Evolutionary conservation across 2,888 invertebrate species (phyloP), one percentile per base, ranked within the genome.

Genomic region (Dasysyrphus tricinctus): DNA sequence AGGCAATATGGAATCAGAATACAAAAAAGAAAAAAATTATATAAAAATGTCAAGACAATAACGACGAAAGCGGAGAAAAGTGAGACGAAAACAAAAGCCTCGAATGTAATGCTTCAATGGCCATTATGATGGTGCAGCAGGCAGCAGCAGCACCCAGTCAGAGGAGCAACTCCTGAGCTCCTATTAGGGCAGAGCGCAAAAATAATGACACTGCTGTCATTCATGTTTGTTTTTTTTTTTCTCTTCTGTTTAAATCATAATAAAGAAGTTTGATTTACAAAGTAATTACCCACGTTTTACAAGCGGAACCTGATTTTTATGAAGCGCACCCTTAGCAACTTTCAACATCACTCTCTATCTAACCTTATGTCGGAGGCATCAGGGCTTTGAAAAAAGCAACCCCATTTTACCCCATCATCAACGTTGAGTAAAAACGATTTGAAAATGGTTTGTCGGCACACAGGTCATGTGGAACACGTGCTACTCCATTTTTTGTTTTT

Each of bases 251-350:
- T 24, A 76, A 79, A 75, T 80, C 65, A 84, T 61, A 80, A 80
- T 67, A 80, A 80, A 84, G 72, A 75, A 84, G 65, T 84, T 80
- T 84, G 84, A 84, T 84, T 80, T 84, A 84, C 84, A 80, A 76
- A 80, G 84, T 84, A 84, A 84, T 84, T 84, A 84, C 51, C 51
- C 12, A 80, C 75, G 76, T 84, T 84, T 42, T 80, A 80, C 80
- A 80, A 84, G 75, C 80, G 80, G 59, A 80, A 80, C 76, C 16
- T 49, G 49, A 72, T 80, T 80, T 84, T 84, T 72, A 84, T 76
- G 67, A 76, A 73, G 72, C 76, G 47, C 74, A 70, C 70, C 83
- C 72, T 73, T 65, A 57, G 11, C n/a, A 63, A 34, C 34, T 5
- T 67, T 19, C 32, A 69, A 57, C 73, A 34, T 14, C 63, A 63